Base-by-base conservation (phyloP, 2,888 invertebrate genomes). In the Parascotia fuliginaria region DNA sequence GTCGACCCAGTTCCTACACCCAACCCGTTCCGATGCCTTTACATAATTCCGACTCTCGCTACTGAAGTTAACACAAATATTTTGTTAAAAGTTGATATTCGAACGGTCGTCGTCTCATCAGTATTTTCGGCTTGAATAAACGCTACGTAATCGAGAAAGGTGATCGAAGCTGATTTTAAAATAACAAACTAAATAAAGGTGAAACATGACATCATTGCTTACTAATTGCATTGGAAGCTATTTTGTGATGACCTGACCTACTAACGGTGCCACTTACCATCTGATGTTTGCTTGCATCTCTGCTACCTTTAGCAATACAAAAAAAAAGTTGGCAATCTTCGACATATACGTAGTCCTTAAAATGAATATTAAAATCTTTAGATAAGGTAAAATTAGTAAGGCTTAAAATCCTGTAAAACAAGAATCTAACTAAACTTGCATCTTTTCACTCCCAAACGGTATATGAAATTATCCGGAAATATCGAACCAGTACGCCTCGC, bases 1-100 rank as follows among this genome's bases (percentile, higher is more conserved):
- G 66, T 73, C 86, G 87, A 85, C 87, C 87, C 82, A 86, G 78
- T 79, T 86, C 69, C 68, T 63, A 67, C 60, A 47, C 51, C 56
- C 61, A 70, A 73, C 73, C 64, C 44, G 75, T 75, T 75, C 63
- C 59, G 42, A 67, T 51, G 59, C 60, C 74, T 64, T 79, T 80
- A 77, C 76, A 78, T 80, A 80, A 80, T 66, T 64, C 67, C 66
- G 61, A 70, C 77, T 68, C 76, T 79, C 77, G 68, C 72, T 69
- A 63, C 60, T 63, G 50, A 59, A 52, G 60, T 64, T 50, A 70
- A 47, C 55, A 66, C 58, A 24, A 57, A 59, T 67, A 61, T 59
- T 61, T 65, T 41, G 42, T 42, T 57, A 57, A 65, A 67, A 55
- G 46, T 28, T 13, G 31, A 38, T 48, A 33, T 46, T 16, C 45